Evolutionary conservation across 2,888 invertebrate genomes (phyloP).

Genomic region (Acrocera orbiculus): DNA sequence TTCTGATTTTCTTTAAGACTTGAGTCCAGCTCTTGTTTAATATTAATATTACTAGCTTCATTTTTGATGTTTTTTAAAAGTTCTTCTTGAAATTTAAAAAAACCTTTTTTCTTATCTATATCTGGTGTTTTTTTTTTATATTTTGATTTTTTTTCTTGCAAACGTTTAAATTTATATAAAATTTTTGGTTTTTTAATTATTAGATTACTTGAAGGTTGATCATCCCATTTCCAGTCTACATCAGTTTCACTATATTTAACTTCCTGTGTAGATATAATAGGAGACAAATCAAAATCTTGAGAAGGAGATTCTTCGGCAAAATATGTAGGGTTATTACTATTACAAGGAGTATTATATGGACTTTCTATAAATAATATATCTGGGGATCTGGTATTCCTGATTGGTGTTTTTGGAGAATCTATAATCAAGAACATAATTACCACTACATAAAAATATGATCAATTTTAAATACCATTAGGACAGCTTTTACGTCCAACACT

Average conservation of each 20-base stretch:
- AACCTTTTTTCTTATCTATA: conserved; percentile 1
- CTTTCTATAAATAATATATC: too few species aligned
- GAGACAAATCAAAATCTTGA: conserved; percentile 5
- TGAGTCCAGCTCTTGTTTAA: conserved; percentile 3
- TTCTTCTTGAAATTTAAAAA: conserved; percentile 5
- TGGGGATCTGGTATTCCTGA: too few species aligned
- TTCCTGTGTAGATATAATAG: neutral
- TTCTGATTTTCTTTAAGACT: conserved; percentile 4
- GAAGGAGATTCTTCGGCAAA: conserved; percentile 7
- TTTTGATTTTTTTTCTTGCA: neutral
- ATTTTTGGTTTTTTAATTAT: neutral
- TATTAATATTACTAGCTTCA: neutral
- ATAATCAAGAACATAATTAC: too few species aligned
- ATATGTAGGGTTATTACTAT: too few species aligned
- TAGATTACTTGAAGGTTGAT: too few species aligned
- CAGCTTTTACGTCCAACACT: too few species aligned
- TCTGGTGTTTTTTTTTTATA: neutral
- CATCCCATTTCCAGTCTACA: conserved; percentile 9
- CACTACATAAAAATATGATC: too few species aligned
- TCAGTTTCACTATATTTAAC: neutral
- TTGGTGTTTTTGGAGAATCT: too few species aligned
- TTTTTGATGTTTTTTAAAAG: neutral
- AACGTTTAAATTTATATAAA: too few species aligned
- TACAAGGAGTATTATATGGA: too few species aligned
- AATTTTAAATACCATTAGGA: too few species aligned